Base-by-base conservation (phyloP, 2,797 vertebrate genomes). In the Glyptemys insculpta region DNA sequence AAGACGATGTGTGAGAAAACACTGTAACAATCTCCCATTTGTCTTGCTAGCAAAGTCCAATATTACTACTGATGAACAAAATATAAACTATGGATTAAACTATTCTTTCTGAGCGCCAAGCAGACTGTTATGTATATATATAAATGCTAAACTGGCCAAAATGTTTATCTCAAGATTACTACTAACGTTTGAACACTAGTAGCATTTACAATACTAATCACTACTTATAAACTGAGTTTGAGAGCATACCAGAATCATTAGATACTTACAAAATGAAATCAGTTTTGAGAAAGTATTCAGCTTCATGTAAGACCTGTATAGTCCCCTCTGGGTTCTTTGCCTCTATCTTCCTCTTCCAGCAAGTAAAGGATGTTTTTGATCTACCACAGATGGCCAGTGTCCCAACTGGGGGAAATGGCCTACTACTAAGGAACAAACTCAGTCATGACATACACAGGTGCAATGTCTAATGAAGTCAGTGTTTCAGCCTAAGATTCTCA, bases 1-100 rank as follows among this genome's bases (percentile, higher is more conserved):
- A 18, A 49, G 10, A 72, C 15, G 44, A 47, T 1, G 1, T 8
- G 76, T 0, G 1, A 0, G 0, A 84, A 29, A 31, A 59, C 44
- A 72, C 27, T 19, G 34, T 47, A 23, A 76, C 81, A 81, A 12
- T 2, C 2, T 16, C 4, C 79, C 14, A 37, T 54, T 81, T 54
- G 52, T 15, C 23, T 37, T 15, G n/a, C 9, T 25, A 54, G n/a
- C 52, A 54, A 41, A 14, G 6, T 41, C 21, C 21, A 81, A 41
- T 37, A 25, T 34, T 54, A n/a, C 79, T 37, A 16, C 50, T 52
- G 52, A 49, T 56, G 52, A 81, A 81, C 15, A 54, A 41, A 54
- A 41, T 53, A 80, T 34, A 31, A 56, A 27, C 14, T 29, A 29
- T 15, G 12, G 37, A 56, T 7, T 37, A 41, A 54, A 16, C 14